phyloP scores from a whole-genome alignment of 2,888 invertebrate species.

The Mythimna vitellina region DNA sequence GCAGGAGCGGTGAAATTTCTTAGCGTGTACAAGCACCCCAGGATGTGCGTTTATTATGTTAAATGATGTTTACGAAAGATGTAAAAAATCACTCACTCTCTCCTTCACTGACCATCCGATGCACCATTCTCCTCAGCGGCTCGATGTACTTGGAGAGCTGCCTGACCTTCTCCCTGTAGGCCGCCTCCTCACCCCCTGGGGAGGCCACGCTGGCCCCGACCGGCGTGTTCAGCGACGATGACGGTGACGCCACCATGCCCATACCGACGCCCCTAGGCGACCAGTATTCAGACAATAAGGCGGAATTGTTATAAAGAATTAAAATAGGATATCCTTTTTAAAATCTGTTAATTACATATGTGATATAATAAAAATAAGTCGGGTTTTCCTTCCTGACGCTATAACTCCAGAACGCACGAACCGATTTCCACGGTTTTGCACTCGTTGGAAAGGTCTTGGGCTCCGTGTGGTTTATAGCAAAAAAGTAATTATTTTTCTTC shows the following conservation, averaged over 20 bases:
- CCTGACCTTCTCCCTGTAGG: slow-evolving; percentile 97
- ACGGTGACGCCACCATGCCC: slow-evolving; percentile 93
- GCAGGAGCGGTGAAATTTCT: not conserved
- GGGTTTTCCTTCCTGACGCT: too few species aligned
- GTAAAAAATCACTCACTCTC: slow-evolving; percentile 84
- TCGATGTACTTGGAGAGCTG: slow-evolving; percentile 98
- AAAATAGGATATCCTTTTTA: slow-evolving; percentile 6
- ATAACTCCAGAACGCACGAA: too few species aligned
- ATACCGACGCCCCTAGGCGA: slow-evolving; percentile 79
- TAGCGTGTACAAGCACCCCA: too few species aligned
- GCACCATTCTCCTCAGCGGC: slow-evolving; percentile 97
- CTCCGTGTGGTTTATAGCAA: too few species aligned
- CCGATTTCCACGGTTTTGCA: too few species aligned
- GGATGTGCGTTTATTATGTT: not conserved
- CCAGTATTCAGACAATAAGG: slow-evolving; percentile 52
- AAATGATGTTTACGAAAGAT: not conserved
- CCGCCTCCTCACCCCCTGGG: slow-evolving; percentile 94
- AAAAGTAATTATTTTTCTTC: too few species aligned
- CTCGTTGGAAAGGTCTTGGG: too few species aligned
- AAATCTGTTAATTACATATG: too few species aligned
- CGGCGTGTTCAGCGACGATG: slow-evolving; percentile 96
- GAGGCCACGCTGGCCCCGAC: slow-evolving; percentile 85
- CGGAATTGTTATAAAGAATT: slow-evolving; percentile 34
- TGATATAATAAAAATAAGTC: too few species aligned
- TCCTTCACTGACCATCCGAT: slow-evolving; percentile 96